These are phyloP conservation scores for Lophius piscatorius DNA, from an alignment of 2,113 vertebrate species.

Conservation along the genomic window DNA sequence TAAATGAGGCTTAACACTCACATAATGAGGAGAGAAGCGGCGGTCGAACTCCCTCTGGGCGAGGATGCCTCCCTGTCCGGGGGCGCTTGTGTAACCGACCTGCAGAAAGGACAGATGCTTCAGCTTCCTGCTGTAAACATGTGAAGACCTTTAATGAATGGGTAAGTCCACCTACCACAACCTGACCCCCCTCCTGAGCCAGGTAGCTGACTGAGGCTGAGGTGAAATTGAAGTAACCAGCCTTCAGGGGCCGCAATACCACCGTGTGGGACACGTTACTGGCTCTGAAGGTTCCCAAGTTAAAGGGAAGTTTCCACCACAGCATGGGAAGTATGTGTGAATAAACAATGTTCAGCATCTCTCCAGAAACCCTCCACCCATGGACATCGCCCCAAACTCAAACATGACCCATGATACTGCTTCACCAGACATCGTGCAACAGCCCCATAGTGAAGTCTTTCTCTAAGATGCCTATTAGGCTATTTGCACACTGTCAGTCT, in stretches of 20 bases:
- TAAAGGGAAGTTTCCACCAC: too few relatives aligned
- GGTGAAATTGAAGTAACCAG: constrained; percentile 97
- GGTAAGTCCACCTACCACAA: constrained; percentile 83
- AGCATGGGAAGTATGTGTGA: neutral
- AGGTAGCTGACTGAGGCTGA: constrained; percentile 92
- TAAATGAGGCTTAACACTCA: constrained; percentile 72
- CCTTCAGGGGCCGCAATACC: constrained; percentile 93
- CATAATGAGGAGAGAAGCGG: constrained; percentile 95
- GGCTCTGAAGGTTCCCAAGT: constrained; percentile 75
- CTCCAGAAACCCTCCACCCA: too few relatives aligned
- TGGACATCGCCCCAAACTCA: too few relatives aligned
- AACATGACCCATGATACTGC: too few relatives aligned
- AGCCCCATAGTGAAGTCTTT: too few relatives aligned
- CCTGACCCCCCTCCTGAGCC: constrained; percentile 91
- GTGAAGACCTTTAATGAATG: accelerated
- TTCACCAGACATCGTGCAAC: too few relatives aligned
- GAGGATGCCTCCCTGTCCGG: constrained; percentile 94
- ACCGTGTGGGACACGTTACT: constrained; percentile 97
- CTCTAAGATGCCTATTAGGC: too few relatives aligned
- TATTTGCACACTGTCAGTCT: too few relatives aligned
- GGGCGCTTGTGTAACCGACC: constrained; percentile 94
- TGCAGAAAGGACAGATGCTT: constrained; percentile 46
- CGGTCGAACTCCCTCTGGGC: constrained; percentile 94
- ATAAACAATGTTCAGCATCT: too few relatives aligned
- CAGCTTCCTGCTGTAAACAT: neutral